Conservation (phyloP, 2,113 vertebrate species). For the Colaptes auratus region DNA sequence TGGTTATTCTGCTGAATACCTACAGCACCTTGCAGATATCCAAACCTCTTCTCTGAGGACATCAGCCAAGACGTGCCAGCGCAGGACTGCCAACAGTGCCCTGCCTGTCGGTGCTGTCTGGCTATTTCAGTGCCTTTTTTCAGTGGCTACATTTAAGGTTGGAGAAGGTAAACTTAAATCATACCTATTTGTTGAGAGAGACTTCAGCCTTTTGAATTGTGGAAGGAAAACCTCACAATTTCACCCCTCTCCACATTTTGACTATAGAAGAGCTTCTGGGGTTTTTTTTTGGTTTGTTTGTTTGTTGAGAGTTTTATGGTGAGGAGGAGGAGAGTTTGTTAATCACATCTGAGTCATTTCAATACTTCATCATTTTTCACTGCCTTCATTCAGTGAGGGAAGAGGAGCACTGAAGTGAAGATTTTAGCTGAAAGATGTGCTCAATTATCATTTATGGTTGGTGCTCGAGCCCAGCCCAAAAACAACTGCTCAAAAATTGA, state of each 20-base stretch:
- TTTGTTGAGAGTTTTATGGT: background rate
- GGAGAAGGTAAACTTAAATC: background rate
- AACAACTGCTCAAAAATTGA: background rate
- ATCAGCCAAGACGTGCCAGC: background rate
- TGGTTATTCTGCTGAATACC: background rate
- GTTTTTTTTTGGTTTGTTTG: background rate
- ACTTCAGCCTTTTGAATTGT: fast-evolving
- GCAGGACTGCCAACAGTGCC: fast-evolving
- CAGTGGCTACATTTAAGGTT: background rate
- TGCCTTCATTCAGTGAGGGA: background rate
- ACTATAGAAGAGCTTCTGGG: background rate
- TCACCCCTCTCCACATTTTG: background rate
- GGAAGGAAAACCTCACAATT: background rate
- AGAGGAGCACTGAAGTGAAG: background rate
- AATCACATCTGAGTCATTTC: background rate
- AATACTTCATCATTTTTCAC: background rate
- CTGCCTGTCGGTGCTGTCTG: background rate
- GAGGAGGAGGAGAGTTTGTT: background rate
- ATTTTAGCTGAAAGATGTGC: background rate
- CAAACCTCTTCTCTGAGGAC: background rate
- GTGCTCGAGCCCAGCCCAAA: background rate
- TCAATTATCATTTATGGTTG: background rate
- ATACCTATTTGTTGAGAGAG: fast-evolving
- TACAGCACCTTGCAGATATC: background rate
- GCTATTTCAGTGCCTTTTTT: background rate